Conservation (phyloP, 2,888 invertebrate species). For the Xanthostigma xanthostigma region DNA sequence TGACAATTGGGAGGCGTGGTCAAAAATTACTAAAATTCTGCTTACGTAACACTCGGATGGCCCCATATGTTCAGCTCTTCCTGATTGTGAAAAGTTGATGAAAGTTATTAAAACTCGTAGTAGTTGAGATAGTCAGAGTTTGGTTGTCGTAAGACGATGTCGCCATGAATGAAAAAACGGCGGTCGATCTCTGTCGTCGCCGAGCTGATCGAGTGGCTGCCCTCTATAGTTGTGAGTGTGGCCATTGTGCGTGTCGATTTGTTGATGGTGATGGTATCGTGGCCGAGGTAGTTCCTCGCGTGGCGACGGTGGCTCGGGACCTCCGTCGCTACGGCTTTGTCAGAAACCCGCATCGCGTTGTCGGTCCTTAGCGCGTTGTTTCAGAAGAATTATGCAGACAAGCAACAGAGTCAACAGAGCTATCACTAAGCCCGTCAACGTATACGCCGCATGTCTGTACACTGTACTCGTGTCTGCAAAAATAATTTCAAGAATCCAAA, state of each 20-base stretch:
- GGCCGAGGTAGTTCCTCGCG: no score
- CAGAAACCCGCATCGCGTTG: constrained; percentile 20
- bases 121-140: neutral
- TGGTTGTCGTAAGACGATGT: neutral
- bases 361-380: constrained; percentile 25
- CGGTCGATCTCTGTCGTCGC: neutral
- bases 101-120: no score
- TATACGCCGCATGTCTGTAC: constrained; percentile 44
- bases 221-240: neutral
- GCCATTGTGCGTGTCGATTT: no score
- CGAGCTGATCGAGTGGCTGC: neutral
- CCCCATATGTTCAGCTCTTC: no score
- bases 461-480: constrained; percentile 28
- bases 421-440: constrained; percentile 38
- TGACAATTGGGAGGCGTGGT: no score
- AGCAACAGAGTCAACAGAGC: constrained; percentile 34
- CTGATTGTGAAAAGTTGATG: no score
- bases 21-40: no score
- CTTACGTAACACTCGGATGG: no score
- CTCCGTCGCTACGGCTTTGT: constrained; percentile 13
- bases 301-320: no score
- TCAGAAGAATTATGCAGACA: constrained; percentile 36
- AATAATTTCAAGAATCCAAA: constrained; percentile 3
- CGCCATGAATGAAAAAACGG: neutral
- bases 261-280: no score